Percentiles rank a stretch among this genome's conserved stretches.
Evolutionary conservation across 2,113 vertebrate genomes (phyloP).

Genomic region (Spilogale gracilis): DNA sequence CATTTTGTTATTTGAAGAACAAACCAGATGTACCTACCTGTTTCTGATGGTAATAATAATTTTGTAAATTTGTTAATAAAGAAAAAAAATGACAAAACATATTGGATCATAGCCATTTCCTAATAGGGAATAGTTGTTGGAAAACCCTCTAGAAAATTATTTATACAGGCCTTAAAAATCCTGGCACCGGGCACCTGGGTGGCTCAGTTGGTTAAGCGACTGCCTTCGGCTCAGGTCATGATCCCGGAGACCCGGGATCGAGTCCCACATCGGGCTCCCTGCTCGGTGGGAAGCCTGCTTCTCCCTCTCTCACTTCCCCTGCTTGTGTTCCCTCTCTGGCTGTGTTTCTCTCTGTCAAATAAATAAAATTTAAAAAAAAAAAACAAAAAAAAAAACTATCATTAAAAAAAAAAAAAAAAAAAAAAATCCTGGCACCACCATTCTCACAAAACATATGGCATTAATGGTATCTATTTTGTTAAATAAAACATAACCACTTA

Average conservation of each 20-base stretch:
- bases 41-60: not conserved
- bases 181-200: too few relatives aligned
- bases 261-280: too few relatives aligned
- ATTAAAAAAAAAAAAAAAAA: too few relatives aligned
- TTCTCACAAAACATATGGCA: not conserved
- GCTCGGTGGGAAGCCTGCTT: too few relatives aligned
- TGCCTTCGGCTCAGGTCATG: too few relatives aligned
- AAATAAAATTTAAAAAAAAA: too few relatives aligned
- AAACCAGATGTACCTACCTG: not conserved
- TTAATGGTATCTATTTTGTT: not conserved
- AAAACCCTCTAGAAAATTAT: constrained; percentile 9
- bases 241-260: too few relatives aligned
- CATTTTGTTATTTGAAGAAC: constrained; percentile 24
- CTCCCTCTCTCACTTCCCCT: too few relatives aligned
- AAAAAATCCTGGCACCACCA: not conserved
- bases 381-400: too few relatives aligned
- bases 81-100: not conserved
- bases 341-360: too few relatives aligned
- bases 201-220: too few relatives aligned
- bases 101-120: not conserved
- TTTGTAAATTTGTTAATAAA: constrained; percentile 52
- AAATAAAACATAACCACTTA: not conserved
- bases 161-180: not conserved
- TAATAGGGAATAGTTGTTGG: not conserved
- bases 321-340: too few relatives aligned